phyloP scores from a whole-genome alignment of 2,888 invertebrate genomes.

The Drosophila barbarae region DNA sequence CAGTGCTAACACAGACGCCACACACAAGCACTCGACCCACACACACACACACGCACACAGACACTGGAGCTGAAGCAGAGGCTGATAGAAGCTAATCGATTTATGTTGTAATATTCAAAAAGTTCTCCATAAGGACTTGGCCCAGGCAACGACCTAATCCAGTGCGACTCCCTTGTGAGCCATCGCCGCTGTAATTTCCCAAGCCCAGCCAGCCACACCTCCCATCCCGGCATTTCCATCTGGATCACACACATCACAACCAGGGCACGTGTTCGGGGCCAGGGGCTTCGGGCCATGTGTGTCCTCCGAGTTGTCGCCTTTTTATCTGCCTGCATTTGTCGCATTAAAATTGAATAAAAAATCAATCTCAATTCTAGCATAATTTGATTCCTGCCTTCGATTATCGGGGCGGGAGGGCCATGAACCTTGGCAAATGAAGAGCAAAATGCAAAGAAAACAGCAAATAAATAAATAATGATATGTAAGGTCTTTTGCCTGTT shows the following conservation, averaged over 20 bases:
- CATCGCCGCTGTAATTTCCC: conserved; percentile 60
- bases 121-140: conserved; percentile 66
- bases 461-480: conserved; percentile 56
- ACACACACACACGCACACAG: conserved; percentile 33
- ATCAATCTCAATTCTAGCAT: conserved; percentile 79
- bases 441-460: conserved; percentile 56
- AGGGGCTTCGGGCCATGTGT: conserved; percentile 44
- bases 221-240: conserved; percentile 46
- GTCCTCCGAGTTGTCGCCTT: conserved; percentile 50
- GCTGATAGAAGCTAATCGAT: conserved; percentile 73
- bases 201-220: conserved; percentile 4
- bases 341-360: conserved; percentile 79
- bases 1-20: conserved; percentile 58
- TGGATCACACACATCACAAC: not conserved
- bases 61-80: conserved; percentile 29
- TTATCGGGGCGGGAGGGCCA: conserved; percentile 46
- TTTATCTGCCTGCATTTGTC: conserved; percentile 76
- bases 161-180: conserved; percentile 61
- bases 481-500: conserved; percentile 43
- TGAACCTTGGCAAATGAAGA: conserved; percentile 39
- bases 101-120: conserved; percentile 76
- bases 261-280: conserved; percentile 42
- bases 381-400: conserved; percentile 76
- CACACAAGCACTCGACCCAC: conserved; percentile 17
- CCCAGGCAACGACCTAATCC: conserved; percentile 62